Conservation (phyloP, 2,113 vertebrate species). For the Chiloscyllium plagiosum region DNA sequence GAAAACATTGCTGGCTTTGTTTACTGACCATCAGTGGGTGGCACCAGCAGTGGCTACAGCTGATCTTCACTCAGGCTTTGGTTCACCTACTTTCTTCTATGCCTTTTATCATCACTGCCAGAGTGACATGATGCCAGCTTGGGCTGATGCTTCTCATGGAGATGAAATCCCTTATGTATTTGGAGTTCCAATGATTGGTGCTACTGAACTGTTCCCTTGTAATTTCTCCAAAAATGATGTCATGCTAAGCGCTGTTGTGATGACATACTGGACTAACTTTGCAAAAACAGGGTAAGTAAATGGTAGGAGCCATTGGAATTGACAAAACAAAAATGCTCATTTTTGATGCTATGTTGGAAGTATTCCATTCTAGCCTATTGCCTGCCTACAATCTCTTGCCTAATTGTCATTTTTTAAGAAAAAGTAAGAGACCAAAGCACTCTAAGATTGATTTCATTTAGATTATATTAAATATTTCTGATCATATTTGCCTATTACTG, state of each 20-base stretch:
- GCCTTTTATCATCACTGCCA: slow-evolving; percentile 99
- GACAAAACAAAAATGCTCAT: background rate
- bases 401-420: background rate
- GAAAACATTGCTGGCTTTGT: slow-evolving; percentile 89
- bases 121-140: slow-evolving; percentile 93
- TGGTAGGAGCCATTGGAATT: background rate
- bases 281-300: slow-evolving; percentile 90
- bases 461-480: background rate
- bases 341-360: background rate
- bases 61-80: slow-evolving; percentile 95
- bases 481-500: background rate
- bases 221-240: slow-evolving; percentile 99
- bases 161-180: slow-evolving; percentile 96
- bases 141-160: slow-evolving; percentile 93
- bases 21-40: slow-evolving; percentile 98
- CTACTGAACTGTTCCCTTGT: slow-evolving; percentile 95
- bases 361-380: background rate
- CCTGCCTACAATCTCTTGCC: background rate
- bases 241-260: slow-evolving; percentile 97
- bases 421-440: background rate
- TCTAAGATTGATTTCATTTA: background rate
- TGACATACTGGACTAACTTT: slow-evolving; percentile 99
- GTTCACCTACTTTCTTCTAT: slow-evolving; percentile 95
- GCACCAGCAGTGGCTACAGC: slow-evolving; percentile 96
- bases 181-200: slow-evolving; percentile 94